Evolutionary conservation across 2,888 invertebrate species (phyloP), one percentile per base, ranked within the genome.

Genomic region (Furcula furcula): DNA sequence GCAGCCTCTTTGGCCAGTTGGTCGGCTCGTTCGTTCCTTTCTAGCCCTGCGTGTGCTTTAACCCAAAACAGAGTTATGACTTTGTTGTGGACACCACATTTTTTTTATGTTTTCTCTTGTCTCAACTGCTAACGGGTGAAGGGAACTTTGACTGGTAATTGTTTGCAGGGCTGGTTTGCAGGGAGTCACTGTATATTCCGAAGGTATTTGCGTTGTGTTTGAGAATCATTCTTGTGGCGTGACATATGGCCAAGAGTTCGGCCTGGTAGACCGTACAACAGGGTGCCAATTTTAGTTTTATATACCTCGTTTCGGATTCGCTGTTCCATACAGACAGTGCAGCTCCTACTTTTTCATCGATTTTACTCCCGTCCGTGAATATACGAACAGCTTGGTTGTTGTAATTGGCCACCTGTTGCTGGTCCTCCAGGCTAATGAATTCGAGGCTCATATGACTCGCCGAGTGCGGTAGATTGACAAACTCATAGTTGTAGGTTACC

Each of bases 381-480:
- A 38, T 28, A 2, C 21, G n/a, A 4, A 21, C 9, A 9, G 21
- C 21, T 4, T 10, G n/a, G 21, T 6, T 9, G 2, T 4, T 10
- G 2, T 9, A 4, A 5, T 7, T n/a, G 6, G 12, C 4, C 6
- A 23, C 6, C 1, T 21, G 7, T 3, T 12, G 25, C 7, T 23
- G n/a, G 9, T 31, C 22, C 7, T 12, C 19, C 11, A 40, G 14
- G 19, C 4, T 5, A 1, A 5, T 3, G 11, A 34, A 21, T 2
- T 18, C 5, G 2, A 34, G 7, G 2, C 0, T 5, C 3, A 9
- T 7, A 2, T 22, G 19, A 3, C 18, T 5, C 2, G 44, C 36
- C 0, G 44, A 38, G 12, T 40, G 42, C 1, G 31, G 40, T 0
- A n/a, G n/a, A n/a, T n/a, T n/a, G n/a, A n/a, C n/a, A n/a, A n/a